Evolutionary conservation across 1,140 invertebrate genomes (phyloP).

Genomic region (Lasioglossum baleicum): DNA sequence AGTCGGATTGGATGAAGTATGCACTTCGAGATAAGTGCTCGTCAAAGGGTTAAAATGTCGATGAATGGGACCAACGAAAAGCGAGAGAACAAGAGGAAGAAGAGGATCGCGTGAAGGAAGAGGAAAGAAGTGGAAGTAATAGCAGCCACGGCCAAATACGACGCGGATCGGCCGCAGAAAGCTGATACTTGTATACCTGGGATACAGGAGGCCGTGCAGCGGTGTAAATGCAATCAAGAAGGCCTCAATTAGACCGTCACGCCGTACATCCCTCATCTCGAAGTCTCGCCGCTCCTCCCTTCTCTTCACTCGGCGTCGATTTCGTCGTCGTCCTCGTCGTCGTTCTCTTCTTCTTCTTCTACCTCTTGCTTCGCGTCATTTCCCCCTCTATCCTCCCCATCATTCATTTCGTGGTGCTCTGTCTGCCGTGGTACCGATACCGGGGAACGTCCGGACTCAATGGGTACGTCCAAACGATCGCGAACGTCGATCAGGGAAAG

Average conservation of each 20-base stretch:
- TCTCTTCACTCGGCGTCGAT: neutral
- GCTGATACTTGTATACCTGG: constrained; percentile 57
- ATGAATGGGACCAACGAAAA: neutral
- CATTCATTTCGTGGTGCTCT: neutral
- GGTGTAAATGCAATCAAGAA: constrained; percentile 77
- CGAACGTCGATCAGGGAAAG: no score
- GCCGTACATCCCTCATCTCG: constrained; percentile 74
- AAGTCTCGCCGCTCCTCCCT: constrained; percentile 45
- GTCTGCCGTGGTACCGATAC: constrained; percentile 22
- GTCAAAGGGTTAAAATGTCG: neutral
- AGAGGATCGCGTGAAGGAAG: neutral
- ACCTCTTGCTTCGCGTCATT: neutral
- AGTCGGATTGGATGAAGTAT: no score
- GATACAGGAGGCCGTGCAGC: constrained; percentile 69
- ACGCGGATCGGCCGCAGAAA: constrained; percentile 42
- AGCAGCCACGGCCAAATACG: constrained; percentile 43
- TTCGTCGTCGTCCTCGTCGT: constrained; percentile 10
- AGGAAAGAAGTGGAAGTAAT: constrained; percentile 41
- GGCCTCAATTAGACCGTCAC: constrained; percentile 77
- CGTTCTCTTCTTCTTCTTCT: neutral
- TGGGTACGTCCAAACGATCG: no score
- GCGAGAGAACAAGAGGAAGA: neutral
- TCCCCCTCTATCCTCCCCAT: neutral
- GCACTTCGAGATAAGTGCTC: no score
- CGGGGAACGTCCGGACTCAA: no score